These are phyloP conservation scores for Candidula unifasciata DNA, from an alignment of 2,888 invertebrate genomes.

Conservation along the genomic window DNA sequence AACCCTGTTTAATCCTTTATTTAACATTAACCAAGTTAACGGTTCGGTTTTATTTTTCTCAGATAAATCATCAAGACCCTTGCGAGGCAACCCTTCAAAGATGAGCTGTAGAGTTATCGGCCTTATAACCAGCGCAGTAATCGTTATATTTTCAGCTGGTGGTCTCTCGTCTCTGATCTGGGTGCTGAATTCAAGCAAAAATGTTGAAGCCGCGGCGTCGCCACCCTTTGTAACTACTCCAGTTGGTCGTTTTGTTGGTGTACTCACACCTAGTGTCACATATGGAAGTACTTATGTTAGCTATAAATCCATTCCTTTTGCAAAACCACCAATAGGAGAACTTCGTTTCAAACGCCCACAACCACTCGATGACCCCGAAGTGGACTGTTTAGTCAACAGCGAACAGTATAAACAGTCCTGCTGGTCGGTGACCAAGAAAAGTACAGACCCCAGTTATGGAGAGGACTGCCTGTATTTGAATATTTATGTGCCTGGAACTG, in stretches of 20 bases:
- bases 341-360: conserved; percentile 49
- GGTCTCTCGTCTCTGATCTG: neutral
- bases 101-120: conserved; percentile 31
- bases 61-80: neutral
- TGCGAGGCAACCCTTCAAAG: neutral
- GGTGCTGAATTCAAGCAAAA: neutral
- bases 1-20: neutral
- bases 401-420: conserved; percentile 28
- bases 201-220: conserved; percentile 9
- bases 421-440: conserved; percentile 32
- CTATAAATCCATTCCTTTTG: conserved; percentile 52
- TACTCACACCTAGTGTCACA: neutral
- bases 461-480: conserved; percentile 50
- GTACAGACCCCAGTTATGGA: conserved; percentile 30
- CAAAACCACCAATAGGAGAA: conserved; percentile 49
- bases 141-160: neutral
- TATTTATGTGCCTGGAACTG: conserved; percentile 26
- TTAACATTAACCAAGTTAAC: neutral
- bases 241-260: conserved; percentile 22
- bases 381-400: neutral
- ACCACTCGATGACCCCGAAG: neutral
- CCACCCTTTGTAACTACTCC: conserved; percentile 33
- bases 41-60: neutral
- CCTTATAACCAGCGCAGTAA: neutral
- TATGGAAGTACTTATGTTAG: conserved; percentile 19